A percentile compares a stretch with the other conserved stretches of the same genome.
phyloP scores from a whole-genome alignment of 2,888 invertebrate genomes.

The Lycocerus yunnanus region DNA sequence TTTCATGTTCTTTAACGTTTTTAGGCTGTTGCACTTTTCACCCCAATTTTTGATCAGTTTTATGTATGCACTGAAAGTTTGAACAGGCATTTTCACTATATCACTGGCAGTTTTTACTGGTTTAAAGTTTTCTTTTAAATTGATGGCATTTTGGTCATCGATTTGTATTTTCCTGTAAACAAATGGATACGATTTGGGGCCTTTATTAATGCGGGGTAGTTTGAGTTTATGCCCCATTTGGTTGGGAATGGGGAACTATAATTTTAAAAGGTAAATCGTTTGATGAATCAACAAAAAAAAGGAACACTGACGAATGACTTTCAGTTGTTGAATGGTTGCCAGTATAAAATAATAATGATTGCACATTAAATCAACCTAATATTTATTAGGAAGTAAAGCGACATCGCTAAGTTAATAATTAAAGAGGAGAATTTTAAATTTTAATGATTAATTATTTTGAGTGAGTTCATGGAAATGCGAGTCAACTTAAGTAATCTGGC shows the following conservation, averaged over 20 bases:
- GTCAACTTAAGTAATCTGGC: conserved; percentile 28
- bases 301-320: not conserved
- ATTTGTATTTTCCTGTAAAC: not conserved
- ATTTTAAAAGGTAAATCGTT: not conserved
- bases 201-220: not conserved
- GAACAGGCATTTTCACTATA: not conserved
- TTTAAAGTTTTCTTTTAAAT: not conserved
- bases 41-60: not conserved
- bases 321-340: not conserved
- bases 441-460: conserved; percentile 28
- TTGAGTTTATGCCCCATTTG: not conserved
- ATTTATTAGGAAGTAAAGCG: not conserved
- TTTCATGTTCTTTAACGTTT: not conserved
- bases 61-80: not conserved
- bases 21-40: not conserved
- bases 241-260: not conserved
- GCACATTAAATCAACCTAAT: not conserved
- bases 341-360: not conserved
- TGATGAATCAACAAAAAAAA: not conserved
- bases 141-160: not conserved
- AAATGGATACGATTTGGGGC: not conserved
- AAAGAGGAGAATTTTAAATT: not conserved
- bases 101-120: not conserved
- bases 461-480: conserved; percentile 23
- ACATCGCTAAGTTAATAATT: not conserved